phyloP scores from a whole-genome alignment of 64 coral and sea anemone genomes.

The Anthopleura sola region DNA sequence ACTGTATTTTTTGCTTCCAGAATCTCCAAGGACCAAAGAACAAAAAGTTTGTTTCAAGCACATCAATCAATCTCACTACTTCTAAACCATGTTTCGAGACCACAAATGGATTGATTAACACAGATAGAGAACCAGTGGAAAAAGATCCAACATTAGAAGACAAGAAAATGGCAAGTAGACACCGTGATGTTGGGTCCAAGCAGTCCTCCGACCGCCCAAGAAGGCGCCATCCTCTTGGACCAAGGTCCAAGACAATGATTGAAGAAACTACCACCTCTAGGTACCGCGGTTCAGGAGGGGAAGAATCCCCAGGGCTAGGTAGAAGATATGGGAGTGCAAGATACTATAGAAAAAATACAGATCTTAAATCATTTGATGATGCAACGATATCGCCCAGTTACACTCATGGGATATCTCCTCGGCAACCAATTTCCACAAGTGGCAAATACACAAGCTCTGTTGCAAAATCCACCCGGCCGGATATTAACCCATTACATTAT shows the following conservation, averaged over 20 bases:
- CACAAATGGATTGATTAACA: neutral
- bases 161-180: conserved; percentile 11
- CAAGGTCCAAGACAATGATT: conserved; percentile 25
- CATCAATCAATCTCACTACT: neutral
- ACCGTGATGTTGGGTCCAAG: neutral
- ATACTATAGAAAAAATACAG: neutral
- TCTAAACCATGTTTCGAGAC: neutral
- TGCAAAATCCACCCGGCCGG: neutral
- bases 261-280: conserved; percentile 1
- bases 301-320: conserved; percentile 9
- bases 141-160: neutral
- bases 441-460: neutral
- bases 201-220: neutral
- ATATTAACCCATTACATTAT: neutral
- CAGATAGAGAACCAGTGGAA: neutral
- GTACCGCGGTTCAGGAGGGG: neutral
- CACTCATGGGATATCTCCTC: neutral
- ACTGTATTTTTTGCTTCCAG: neutral
- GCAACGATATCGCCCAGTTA: neutral
- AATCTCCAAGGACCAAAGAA: neutral
- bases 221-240: conserved; percentile 7
- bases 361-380: neutral
- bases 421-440: neutral
- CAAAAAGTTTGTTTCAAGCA: neutral
- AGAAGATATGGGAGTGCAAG: conserved; percentile 29